A percentile compares a stretch with the other conserved stretches of the same genome.
These are phyloP conservation scores for Helicoverpa armigera DNA, from an alignment of 1,140 invertebrate species.

Conservation along the genomic window DNA sequence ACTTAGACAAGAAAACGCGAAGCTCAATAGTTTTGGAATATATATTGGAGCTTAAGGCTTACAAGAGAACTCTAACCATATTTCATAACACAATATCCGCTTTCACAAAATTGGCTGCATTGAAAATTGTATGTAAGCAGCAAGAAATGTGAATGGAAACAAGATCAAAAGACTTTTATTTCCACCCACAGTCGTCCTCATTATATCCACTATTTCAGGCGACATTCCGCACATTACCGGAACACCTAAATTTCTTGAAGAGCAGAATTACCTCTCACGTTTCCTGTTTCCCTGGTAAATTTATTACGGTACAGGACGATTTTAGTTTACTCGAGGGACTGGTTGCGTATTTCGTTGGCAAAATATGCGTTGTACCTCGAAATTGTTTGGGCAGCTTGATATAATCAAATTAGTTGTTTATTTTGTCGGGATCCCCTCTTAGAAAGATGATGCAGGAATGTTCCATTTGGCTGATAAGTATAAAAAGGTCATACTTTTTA, in stretches of 20 bases:
- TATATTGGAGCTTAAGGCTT: too few species aligned
- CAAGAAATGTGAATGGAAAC: neutral
- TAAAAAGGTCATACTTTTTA: too few species aligned
- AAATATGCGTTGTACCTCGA: slow-evolving; percentile 14
- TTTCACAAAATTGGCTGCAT: neutral
- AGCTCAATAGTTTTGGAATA: too few species aligned
- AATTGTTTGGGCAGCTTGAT: neutral
- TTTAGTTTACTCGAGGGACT: neutral
- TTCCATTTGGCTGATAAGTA: neutral
- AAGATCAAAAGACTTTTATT: slow-evolving; percentile 24
- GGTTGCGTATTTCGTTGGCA: slow-evolving; percentile 21
- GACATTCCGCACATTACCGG: slow-evolving; percentile 4
- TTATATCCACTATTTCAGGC: slow-evolving; percentile 18
- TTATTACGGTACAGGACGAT: slow-evolving; percentile 43
- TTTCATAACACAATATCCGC: neutral
- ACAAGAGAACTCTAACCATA: too few species aligned
- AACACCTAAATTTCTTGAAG: slow-evolving; percentile 36
- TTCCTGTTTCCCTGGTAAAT: slow-evolving; percentile 38
- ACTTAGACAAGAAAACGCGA: too few species aligned
- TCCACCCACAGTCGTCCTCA: slow-evolving; percentile 23
- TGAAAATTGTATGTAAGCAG: neutral
- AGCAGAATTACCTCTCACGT: slow-evolving; percentile 34
- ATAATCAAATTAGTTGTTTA: neutral
- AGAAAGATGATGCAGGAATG: neutral
- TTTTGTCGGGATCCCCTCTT: neutral